A percentile compares a stretch with the other conserved stretches of the same genome.
phyloP scores from a whole-genome alignment of 2,888 invertebrate genomes.

The Doris montereyensis region DNA sequence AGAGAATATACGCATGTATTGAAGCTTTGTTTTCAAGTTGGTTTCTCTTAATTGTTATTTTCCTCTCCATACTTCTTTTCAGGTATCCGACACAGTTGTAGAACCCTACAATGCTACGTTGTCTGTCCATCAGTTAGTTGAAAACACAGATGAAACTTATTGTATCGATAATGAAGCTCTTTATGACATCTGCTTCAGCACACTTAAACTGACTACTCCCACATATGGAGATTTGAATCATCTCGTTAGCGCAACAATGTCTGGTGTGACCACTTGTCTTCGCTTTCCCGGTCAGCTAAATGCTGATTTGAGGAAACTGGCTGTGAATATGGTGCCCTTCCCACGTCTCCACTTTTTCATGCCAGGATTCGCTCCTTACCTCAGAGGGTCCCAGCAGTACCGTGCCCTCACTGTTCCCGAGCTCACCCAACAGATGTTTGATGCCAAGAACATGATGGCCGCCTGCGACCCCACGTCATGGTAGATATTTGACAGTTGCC shows the following conservation, averaged over 20 bases:
- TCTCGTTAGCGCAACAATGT: conserved; percentile 75
- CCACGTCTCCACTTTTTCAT: conserved; percentile 70
- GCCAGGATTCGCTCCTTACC: conserved; percentile 58
- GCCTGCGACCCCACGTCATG: conserved; percentile 94
- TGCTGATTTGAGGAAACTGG: conserved; percentile 43
- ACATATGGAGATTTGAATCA: conserved; percentile 72
- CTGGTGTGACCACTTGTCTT: conserved; percentile 75
- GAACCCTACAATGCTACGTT: conserved; percentile 89
- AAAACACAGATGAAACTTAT: conserved; percentile 75
- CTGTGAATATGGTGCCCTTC: conserved; percentile 45
- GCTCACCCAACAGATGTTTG: conserved; percentile 75
- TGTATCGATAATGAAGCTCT: conserved; percentile 76
- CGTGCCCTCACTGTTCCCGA: conserved; percentile 69
- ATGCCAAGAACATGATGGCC: conserved; percentile 99
- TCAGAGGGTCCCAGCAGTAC: conserved; percentile 70
- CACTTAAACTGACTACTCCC: conserved; percentile 74
- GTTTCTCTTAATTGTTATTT: no score
- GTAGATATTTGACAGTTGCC: conserved; percentile 76
- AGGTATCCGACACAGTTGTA: conserved; percentile 81
- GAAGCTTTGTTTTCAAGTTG: no score
- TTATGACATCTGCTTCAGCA: conserved; percentile 77
- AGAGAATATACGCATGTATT: no score
- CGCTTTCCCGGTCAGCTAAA: conserved; percentile 44
- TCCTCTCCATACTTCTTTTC: no score
- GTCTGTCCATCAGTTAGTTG: conserved; percentile 77